Percentiles rank a stretch among this genome's conserved stretches.
Conservation (phyloP, 2,888 invertebrate genomes). For the Diloba caeruleocephala region DNA sequence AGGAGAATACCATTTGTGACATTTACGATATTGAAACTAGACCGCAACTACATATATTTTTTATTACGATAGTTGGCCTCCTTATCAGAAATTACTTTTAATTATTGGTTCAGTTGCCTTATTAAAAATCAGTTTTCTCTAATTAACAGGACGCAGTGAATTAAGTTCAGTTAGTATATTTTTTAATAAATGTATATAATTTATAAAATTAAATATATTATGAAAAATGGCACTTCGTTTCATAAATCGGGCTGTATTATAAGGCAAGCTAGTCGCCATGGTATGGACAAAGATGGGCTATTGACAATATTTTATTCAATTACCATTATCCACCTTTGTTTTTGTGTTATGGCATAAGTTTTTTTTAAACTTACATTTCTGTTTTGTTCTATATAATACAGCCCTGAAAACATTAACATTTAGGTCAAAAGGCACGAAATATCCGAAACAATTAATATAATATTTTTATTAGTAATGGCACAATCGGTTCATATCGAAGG, state of each 20-base stretch:
- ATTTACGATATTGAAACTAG: too few species aligned
- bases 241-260: slow-evolving; percentile 42
- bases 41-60: too few species aligned
- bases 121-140: slow-evolving; percentile 3
- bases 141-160: slow-evolving; percentile 30
- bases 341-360: too few species aligned
- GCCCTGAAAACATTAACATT: slow-evolving; percentile 32
- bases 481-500: slow-evolving; percentile 57
- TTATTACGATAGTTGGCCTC: too few species aligned
- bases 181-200: slow-evolving; percentile 38
- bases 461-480: slow-evolving; percentile 53
- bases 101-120: too few species aligned
- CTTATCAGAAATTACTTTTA: too few species aligned
- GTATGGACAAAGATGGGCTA: background rate
- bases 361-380: too few species aligned
- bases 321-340: too few species aligned
- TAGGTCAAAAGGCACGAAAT: slow-evolving; percentile 56
- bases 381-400: too few species aligned
- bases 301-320: background rate
- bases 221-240: slow-evolving; percentile 51
- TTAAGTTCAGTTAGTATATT: slow-evolving; percentile 34
- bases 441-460: slow-evolving; percentile 44
- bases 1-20: too few species aligned
- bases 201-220: slow-evolving; percentile 47
- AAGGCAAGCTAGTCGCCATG: slow-evolving; percentile 13